Base-by-base conservation (phyloP, 2,888 invertebrate genomes). In the Cataglyphis rosenhaueri region DNA sequence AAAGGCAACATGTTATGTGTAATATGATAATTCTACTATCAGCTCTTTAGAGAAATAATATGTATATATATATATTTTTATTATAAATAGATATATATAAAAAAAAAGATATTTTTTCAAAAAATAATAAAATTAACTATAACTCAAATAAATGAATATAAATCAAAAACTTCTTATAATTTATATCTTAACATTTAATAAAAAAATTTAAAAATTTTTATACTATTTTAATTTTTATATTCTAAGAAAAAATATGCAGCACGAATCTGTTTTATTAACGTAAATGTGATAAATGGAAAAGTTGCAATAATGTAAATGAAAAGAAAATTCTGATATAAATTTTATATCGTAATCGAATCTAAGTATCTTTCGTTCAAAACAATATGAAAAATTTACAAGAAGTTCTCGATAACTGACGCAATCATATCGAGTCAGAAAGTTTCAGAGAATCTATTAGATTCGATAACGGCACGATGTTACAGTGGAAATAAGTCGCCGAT, bases 401-500 rank as follows among this genome's bases (percentile, higher is more conserved):
- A 44, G 44, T 70, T 66, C 6, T 29, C 44, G 44, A 41, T 44
- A 68, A 59, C 68, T 66, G 41, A 15, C 15, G 57, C 78, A 44
- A 70, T 70, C 18, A 48, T 18, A 66, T 3, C 15, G 18, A 35
- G 8, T 25, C 4, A 25, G 25, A 68, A 78, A 70, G 70, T 78
- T 78, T 70, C 25, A 15, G 4, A 9, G 29, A 44, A 70, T 78
- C 70, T 70, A 70, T 78, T 59, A 59, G 59, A 12, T 44, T 9
- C 70, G 59, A 70, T 70, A 78, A 78, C 18, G 70, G 35, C 59
- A 25, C 44, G 5, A 57, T 44, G 15, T 44, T 10, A 6, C 18
- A 18, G 12, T 66, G 10, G 52, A 76, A 55, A 55, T 25, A 75
- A 75, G n/a, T 52, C 18, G 9, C 25, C n/a, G 52, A 68, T 78